Base-by-base conservation (phyloP, 2,797 vertebrate species). In the Thunnus albacares region DNA sequence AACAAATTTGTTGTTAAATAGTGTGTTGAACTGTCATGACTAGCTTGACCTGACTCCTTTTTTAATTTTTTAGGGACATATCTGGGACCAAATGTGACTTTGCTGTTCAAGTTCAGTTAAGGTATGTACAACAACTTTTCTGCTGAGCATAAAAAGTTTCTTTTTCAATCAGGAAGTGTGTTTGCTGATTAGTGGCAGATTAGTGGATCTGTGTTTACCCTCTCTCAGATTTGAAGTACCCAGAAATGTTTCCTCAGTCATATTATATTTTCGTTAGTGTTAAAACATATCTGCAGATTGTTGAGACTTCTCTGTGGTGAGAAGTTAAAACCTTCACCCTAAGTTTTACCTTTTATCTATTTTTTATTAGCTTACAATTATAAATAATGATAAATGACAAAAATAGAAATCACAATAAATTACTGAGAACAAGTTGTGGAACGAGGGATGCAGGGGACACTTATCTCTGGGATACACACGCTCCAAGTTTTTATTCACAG, bases 81-180 rank as follows among this genome's bases (percentile, higher is more conserved):
- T 99, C 98, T 92, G 98, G 97, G 97, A 99, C 97, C 97, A 99
- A 99, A 95, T 99, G 98, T 94, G 98, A 99, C 94, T 99, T 99
- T 94, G 97, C 97, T 81, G 98, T 99, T 90, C 98, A 99, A 96
- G 98, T 99, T 92, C 98, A 99, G 94, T 95, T 99, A 96, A 97
- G 98, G 98, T 99, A 92, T 80, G 61, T 81, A 4, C 17, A 22
- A 17, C 17, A 24, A 35, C 12, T 45, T 5, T 71, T 62, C n/a
- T 52, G 63, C 55, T 35, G 22, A 78, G 47, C 52, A 69, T 10
- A n/a, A 43, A 41, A 61, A 11, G 2, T 4, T 73, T 69, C 20
- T 80, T 8, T 80, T 75, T 71, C 15, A 59, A 30, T 28, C 8
- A 57, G 17, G 2, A 20, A n/a, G 9, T 60, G 15, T 26, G 11